Base-by-base conservation (phyloP, 1,140 invertebrate genomes). In the Euwallacea similis region DNA sequence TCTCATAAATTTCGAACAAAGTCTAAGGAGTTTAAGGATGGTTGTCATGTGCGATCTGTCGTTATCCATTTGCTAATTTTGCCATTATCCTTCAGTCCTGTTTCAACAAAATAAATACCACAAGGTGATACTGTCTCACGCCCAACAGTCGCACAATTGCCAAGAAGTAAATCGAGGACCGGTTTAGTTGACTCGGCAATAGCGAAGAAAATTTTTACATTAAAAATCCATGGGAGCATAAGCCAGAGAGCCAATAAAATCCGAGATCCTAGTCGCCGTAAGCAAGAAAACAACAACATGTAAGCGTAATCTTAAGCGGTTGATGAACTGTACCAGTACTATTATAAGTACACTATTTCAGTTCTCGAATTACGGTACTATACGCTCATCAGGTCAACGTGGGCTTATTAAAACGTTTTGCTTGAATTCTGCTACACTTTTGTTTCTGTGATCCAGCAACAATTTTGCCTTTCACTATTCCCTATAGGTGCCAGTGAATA, bases 251-350 rank as follows among this genome's bases (percentile, higher is more conserved):
- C 46, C 21, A 63, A 63, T 63, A 63, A 63, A 44, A 33, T 33
- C 21, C 21, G 21, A 33, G 21, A 33, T 63, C 16, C 42, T 47
- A 63, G 7, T 50, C 15, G 43, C 61, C 42, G 61, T 33, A n/a
- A 63, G 61, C 44, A 47, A 63, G 61, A 47, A 63, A 60, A 61
- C 33, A 61, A 61, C 59, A 61, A 61, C 59, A 43, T 42, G 21
- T 11, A 58, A 58, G 55, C 21, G 21, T 8, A 61, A 47, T 63
- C 44, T 63, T 63, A 33, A 63, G 44, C 61, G 61, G 61, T 63
- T 63, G 61, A 63, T 63, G 61, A 63, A 63, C 61, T 50, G 59
- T 9, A 50, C 13, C 61, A 41, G n/a, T 33, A 33, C 7, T 47
- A 41, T 60, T 10, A 63, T 47, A 50, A 15, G 13, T 15, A 11